Percentiles rank a stretch among this genome's conserved stretches.
phyloP scores from a whole-genome alignment of 23 tunicate genomes.

The Botrylloides violaceus region DNA sequence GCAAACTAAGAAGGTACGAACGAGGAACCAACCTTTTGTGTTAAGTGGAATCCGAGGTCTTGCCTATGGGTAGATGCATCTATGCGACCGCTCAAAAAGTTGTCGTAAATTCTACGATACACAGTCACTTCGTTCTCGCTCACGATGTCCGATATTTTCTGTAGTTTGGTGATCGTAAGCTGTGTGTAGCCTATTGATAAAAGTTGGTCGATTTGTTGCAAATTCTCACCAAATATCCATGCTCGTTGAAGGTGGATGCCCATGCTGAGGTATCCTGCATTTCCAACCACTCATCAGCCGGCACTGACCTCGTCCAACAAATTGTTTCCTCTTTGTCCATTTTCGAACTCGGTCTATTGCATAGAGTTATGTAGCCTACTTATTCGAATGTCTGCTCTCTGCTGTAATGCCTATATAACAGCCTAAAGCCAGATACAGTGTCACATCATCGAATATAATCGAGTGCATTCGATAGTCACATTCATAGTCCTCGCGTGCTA shows the following conservation, averaged over 20 bases:
- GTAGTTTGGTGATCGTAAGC: background rate
- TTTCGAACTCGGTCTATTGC: too few relatives aligned
- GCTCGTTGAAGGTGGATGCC: background rate
- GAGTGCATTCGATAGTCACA: too few relatives aligned
- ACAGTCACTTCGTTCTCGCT: conserved; percentile 20
- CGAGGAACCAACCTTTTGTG: conserved; percentile 32
- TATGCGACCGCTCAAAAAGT: conserved; percentile 23
- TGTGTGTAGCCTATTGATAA: background rate
- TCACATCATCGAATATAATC: too few relatives aligned
- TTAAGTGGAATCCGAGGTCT: conserved; percentile 49
- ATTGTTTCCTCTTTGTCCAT: too few relatives aligned
- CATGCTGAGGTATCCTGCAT: background rate
- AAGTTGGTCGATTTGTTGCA: too few relatives aligned
- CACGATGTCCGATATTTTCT: conserved; percentile 40
- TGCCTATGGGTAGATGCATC: conserved; percentile 49
- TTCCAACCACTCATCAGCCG: conserved; percentile 20
- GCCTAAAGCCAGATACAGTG: too few relatives aligned
- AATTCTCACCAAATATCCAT: conserved; percentile 16
- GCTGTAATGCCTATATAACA: too few relatives aligned
- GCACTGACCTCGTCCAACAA: background rate
- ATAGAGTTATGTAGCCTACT: too few relatives aligned
- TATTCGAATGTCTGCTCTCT: too few relatives aligned
- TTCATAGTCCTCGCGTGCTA: too few relatives aligned
- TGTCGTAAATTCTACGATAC: conserved; percentile 33
- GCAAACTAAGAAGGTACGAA: too few relatives aligned